Percentiles rank a stretch among this genome's conserved stretches.
phyloP scores from a whole-genome alignment of 2,888 invertebrate genomes.

The Eustalomyia histrio region DNA sequence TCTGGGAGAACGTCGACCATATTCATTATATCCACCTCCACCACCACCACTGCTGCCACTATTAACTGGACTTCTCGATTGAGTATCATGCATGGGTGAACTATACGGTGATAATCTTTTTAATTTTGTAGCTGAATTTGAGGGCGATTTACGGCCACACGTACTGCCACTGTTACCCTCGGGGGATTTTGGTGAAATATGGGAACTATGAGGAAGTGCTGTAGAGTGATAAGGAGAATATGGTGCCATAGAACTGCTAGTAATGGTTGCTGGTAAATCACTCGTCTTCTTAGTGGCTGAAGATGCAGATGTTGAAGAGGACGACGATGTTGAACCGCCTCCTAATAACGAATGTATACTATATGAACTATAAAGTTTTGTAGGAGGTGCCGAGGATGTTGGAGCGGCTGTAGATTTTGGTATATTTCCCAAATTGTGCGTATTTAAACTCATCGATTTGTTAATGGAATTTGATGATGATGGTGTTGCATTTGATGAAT shows the following conservation, averaged over 20 bases:
- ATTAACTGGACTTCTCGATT: conserved; percentile 69
- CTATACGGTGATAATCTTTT: conserved; percentile 77
- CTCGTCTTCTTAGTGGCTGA: conserved; percentile 67
- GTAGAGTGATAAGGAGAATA: conserved; percentile 77
- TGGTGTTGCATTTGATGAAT: conserved; percentile 31
- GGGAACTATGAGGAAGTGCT: conserved; percentile 73
- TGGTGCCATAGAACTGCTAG: conserved; percentile 71
- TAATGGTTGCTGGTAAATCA: conserved; percentile 73
- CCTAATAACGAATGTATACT: conserved; percentile 92
- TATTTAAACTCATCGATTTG: conserved; percentile 43
- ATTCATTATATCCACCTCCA: conserved; percentile 64
- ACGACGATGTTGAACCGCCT: conserved; percentile 65
- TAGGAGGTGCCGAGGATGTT: conserved; percentile 65
- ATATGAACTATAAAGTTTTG: conserved; percentile 86
- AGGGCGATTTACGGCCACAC: conserved; percentile 69
- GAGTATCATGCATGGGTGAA: conserved; percentile 71
- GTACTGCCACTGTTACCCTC: conserved; percentile 70
- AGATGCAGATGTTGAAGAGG: conserved; percentile 55
- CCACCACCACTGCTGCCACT: conserved; percentile 35
- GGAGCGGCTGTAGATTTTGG: conserved; percentile 58
- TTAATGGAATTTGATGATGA: conserved; percentile 34
- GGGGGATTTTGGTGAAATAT: conserved; percentile 79
- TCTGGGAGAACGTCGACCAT: conserved; percentile 72
- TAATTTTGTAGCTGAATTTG: conserved; percentile 68
- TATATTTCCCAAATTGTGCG: conserved; percentile 29